Evolutionary conservation across 2,888 invertebrate species (phyloP).

Genomic region (Catocala fraxini): DNA sequence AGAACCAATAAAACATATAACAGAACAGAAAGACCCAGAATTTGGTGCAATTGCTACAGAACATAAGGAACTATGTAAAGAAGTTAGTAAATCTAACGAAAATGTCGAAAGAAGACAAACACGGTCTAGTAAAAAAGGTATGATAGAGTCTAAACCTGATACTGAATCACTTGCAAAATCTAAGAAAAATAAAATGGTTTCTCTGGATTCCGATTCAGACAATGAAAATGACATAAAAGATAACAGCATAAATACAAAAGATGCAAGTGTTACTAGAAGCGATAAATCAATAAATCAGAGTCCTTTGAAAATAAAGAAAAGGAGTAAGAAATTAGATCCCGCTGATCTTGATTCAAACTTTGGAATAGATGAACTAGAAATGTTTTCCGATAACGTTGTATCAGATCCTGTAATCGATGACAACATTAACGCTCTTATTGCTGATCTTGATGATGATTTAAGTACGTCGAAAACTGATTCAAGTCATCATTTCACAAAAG

Average conservation of each 20-base stretch:
- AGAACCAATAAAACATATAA: not conserved
- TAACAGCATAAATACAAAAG: conserved; percentile 3
- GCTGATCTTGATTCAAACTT: conserved; percentile 53
- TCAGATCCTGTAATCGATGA: conserved; percentile 71
- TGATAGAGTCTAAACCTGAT: conserved; percentile 27
- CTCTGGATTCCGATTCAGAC: conserved; percentile 69
- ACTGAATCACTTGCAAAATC: conserved; percentile 22
- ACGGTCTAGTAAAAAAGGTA: conserved; percentile 58
- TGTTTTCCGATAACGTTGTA: conserved; percentile 72
- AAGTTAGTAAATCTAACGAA: conserved; percentile 14
- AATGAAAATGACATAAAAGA: conserved; percentile 37
- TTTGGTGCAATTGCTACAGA: not conserved
- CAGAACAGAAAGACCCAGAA: not conserved
- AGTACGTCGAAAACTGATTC: conserved; percentile 58
- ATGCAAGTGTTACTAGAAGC: not conserved
- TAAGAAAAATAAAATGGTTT: conserved; percentile 58
- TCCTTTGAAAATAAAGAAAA: conserved; percentile 24
- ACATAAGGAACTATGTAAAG: not conserved
- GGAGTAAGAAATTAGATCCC: conserved; percentile 20
- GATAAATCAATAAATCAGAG: conserved; percentile 4
- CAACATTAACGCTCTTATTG: conserved; percentile 77
- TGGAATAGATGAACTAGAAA: conserved; percentile 70
- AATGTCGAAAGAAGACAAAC: conserved; percentile 56
- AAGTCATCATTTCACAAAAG: conserved; percentile 62
- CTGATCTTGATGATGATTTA: conserved; percentile 72